phyloP scores from a whole-genome alignment of 2,888 invertebrate species.

The Cantharis nigra region DNA sequence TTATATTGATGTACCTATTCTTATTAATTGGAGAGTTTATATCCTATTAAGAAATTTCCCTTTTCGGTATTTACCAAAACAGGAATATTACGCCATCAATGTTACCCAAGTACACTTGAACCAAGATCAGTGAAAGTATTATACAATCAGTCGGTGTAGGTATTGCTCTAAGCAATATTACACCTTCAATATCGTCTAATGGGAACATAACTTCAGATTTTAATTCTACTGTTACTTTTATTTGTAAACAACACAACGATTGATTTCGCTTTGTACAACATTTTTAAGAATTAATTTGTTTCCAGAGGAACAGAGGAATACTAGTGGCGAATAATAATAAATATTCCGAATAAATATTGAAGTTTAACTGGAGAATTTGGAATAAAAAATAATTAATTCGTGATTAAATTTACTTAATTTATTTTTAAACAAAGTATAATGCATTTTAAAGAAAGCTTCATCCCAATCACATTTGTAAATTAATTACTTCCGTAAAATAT shows the following conservation, averaged over 20 bases:
- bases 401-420: background rate
- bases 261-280: too few relatives aligned
- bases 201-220: background rate
- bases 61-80: background rate
- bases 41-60: background rate
- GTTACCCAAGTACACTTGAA: background rate
- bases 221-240: background rate
- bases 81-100: background rate
- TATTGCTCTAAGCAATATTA: background rate
- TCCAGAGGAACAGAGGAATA: too few relatives aligned
- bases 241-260: background rate
- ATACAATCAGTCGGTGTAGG: background rate
- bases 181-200: background rate
- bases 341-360: too few relatives aligned
- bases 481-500: background rate
- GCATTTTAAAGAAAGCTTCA: background rate
- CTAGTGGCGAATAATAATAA: too few relatives aligned
- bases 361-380: too few relatives aligned
- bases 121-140: constrained; percentile 17
- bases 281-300: too few relatives aligned
- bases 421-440: background rate
- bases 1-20: background rate
- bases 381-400: background rate
- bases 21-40: background rate
- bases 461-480: background rate